These are phyloP conservation scores for Choloepus didactylus DNA, from an alignment of 2,797 vertebrate genomes.

Conservation along the genomic window DNA sequence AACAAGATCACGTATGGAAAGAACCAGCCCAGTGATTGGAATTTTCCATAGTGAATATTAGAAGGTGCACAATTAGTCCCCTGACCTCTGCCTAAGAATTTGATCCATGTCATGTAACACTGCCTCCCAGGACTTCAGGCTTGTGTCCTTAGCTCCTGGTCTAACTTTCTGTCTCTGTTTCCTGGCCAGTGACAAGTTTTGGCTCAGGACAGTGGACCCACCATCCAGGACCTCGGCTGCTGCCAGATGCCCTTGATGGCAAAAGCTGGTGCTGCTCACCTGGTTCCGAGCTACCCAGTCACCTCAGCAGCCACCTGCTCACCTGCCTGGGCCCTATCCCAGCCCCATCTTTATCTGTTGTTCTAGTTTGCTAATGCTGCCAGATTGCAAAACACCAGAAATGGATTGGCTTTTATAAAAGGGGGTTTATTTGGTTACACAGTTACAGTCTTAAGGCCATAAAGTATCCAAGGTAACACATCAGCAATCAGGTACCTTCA, in stretches of 20 bases:
- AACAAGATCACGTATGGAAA: not conserved
- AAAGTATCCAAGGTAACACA: no score
- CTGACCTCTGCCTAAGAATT: not conserved
- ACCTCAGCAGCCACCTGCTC: rapidly evolving
- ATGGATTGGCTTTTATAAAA: no score
- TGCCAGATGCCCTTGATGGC: not conserved
- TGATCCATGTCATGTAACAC: not conserved
- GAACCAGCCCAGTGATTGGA: no score
- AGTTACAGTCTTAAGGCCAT: no score
- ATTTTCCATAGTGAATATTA: not conserved
- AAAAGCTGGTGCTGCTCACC: not conserved
- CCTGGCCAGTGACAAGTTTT: not conserved
- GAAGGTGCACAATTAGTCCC: not conserved
- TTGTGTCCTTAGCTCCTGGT: not conserved
- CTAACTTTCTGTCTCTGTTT: not conserved
- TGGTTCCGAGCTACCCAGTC: not conserved
- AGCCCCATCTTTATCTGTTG: not conserved
- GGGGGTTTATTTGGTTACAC: no score
- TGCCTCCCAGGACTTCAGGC: not conserved
- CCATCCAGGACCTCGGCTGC: not conserved
- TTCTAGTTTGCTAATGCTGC: no score
- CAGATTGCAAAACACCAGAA: no score
- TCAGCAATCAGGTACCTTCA: no score
- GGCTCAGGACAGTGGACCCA: not conserved
- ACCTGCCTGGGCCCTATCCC: not conserved